A percentile compares a stretch with the other conserved stretches of the same genome.
phyloP scores from a whole-genome alignment of 2,113 vertebrate genomes.

The Psilopogon haemacephalus region DNA sequence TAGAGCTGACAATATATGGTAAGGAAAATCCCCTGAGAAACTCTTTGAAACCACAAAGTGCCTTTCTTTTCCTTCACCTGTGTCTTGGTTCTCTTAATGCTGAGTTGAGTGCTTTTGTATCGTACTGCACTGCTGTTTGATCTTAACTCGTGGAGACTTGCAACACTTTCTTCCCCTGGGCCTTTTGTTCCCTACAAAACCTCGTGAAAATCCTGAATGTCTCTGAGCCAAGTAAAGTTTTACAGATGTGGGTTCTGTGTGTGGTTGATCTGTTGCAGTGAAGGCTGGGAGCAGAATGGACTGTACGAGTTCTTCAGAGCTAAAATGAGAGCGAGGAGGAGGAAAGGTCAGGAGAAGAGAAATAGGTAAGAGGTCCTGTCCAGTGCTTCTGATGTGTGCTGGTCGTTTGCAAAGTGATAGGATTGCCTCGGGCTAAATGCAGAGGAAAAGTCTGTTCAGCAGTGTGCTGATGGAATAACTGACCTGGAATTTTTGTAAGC shows the following conservation, averaged over 20 bases:
- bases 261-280: slow-evolving; percentile 75
- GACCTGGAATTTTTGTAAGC: background rate
- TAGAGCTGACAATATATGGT: background rate
- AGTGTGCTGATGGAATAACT: background rate
- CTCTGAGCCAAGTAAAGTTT: background rate
- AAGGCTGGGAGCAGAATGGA: slow-evolving; percentile 99
- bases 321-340: slow-evolving; percentile 94
- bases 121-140: background rate
- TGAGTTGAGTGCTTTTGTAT: background rate
- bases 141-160: background rate
- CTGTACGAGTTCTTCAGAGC: slow-evolving; percentile 97
- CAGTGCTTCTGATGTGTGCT: background rate
- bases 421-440: background rate
- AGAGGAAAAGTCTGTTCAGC: background rate
- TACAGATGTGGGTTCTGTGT: background rate
- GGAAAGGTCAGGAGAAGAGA: slow-evolving; percentile 93
- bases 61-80: background rate
- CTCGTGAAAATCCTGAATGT: background rate
- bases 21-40: background rate
- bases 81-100: background rate
- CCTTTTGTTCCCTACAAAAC: background rate
- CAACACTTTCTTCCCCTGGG: background rate
- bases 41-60: background rate
- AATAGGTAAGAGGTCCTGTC: slow-evolving; percentile 80
- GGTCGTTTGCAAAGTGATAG: background rate